These are phyloP conservation scores for Oncopodura yosiiana DNA, from an alignment of 1,140 invertebrate genomes.

Conservation along the genomic window DNA sequence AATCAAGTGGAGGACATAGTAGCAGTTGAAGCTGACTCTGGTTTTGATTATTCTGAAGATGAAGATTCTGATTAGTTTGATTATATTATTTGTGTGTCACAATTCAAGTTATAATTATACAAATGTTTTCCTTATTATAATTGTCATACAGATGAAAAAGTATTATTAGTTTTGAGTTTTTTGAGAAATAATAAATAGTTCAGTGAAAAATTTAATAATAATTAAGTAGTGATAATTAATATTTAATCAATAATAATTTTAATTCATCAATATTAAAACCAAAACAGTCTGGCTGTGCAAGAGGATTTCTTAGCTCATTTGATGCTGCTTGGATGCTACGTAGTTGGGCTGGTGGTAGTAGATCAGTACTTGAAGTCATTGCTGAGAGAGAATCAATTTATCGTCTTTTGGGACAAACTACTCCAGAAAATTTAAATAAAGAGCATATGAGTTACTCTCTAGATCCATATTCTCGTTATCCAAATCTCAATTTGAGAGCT, in stretches of 20 bases:
- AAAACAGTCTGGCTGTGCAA: constrained; percentile 90
- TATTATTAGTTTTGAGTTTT: too few species aligned
- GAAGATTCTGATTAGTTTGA: too few species aligned
- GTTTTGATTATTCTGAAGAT: too few species aligned
- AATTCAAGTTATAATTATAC: too few species aligned
- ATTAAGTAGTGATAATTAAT: too few species aligned
- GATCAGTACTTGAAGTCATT: constrained; percentile 67
- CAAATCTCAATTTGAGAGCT: constrained; percentile 47
- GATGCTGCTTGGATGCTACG: constrained; percentile 93
- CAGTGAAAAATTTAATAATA: neutral
- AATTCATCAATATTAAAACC: constrained; percentile 89
- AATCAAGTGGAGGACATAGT: too few species aligned
- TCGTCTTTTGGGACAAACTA: constrained; percentile 80
- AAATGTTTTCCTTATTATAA: too few species aligned
- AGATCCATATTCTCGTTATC: constrained; percentile 69
- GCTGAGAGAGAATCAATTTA: constrained; percentile 94
- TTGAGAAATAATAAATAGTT: too few species aligned
- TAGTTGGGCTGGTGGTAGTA: constrained; percentile 59
- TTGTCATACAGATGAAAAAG: too few species aligned
- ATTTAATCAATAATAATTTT: too few species aligned
- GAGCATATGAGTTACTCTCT: constrained; percentile 79
- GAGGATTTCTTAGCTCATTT: constrained; percentile 89
- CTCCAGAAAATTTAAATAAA: constrained; percentile 86
- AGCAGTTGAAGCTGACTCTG: too few species aligned
- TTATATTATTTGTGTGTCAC: too few species aligned